Base-by-base conservation (phyloP, 1,140 invertebrate genomes). In the Panulirus ornatus region DNA sequence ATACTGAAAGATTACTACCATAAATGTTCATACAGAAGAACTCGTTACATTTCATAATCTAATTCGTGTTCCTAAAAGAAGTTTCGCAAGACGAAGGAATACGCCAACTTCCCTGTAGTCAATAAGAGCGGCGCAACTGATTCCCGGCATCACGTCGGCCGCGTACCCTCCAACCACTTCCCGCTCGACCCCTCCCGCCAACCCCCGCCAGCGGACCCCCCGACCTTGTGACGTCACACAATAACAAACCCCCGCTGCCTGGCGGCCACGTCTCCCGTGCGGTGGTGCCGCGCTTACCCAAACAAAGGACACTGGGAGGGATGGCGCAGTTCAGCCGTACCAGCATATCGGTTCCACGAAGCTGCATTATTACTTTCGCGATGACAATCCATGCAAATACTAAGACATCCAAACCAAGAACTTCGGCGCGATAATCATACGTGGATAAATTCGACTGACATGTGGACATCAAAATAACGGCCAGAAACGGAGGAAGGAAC, bases 221-320 rank as follows among this genome's bases (percentile, higher is more conserved):
- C 87, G 87, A 89, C 87, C 87, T 89, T 89, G 87, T 89, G 87
- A 89, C 87, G 87, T 89, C 87, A 89, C 81, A 76, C 81, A 82
- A 89, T 89, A 89, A 89, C 87, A 89, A 89, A 89, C 87, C 70
- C 76, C 87, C 87, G 2, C 42, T 19, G 47, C 38, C 70, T 2
- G 30, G 40, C 1, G 38, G 70, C 63, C 76, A 75, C 84, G 36
- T 42, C 42, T 44, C 38, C 22, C 27, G 51, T 5, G 81, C 83
- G 66, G 19, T 42, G 79, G n/a, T 89, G 87, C 87, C 87, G 42
- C 79, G 30, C 76, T 22, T 63, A 89, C 66, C 87, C 79, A 89
- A 89, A 89, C 87, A 89, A 89, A 89, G 86, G 51, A 83, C 42
- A 38, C 19, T 47, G 22, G 42, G 30, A 36, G 54, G 42, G 22